Percentiles rank a stretch among this genome's conserved stretches.
Conservation (phyloP, 2,888 invertebrate genomes). For the Lydus trimaculatus region DNA sequence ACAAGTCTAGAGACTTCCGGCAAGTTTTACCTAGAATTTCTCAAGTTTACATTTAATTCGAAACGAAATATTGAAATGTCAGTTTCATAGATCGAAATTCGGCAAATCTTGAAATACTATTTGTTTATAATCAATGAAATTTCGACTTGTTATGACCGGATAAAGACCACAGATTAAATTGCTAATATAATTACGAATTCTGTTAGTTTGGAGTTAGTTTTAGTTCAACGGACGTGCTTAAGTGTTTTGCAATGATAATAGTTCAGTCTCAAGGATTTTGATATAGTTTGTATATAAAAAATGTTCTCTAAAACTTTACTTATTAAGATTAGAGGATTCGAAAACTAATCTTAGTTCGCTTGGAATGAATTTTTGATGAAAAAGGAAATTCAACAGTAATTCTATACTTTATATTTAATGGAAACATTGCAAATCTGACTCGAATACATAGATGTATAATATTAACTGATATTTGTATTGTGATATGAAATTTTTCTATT, state of each 20-base stretch:
- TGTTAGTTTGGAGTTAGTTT: conserved; percentile 24
- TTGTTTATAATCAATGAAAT: neutral
- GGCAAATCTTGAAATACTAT: no score
- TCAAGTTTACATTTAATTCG: neutral
- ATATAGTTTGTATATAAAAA: neutral
- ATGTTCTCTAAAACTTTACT: neutral
- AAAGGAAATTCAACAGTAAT: no score
- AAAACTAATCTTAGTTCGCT: neutral
- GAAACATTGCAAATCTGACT: no score
- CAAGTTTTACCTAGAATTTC: neutral
- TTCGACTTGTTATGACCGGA: conserved; percentile 1
- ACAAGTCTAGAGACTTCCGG: neutral
- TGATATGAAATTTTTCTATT: no score
- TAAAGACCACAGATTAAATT: conserved; percentile 10
- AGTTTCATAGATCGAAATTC: no score
- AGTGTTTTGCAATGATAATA: conserved; percentile 14
- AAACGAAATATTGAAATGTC: no score
- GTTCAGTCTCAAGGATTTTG: conserved; percentile 7
- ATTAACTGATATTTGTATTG: no score
- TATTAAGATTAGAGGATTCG: neutral
- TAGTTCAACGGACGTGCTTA: conserved; percentile 18
- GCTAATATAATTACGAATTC: conserved; percentile 19
- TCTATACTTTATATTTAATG: no score
- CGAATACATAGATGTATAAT: no score
- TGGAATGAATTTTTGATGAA: neutral